Percentiles rank a stretch among this genome's conserved stretches.
Evolutionary conservation across 2,797 vertebrate species (phyloP).

Genomic region (Alca torda): DNA sequence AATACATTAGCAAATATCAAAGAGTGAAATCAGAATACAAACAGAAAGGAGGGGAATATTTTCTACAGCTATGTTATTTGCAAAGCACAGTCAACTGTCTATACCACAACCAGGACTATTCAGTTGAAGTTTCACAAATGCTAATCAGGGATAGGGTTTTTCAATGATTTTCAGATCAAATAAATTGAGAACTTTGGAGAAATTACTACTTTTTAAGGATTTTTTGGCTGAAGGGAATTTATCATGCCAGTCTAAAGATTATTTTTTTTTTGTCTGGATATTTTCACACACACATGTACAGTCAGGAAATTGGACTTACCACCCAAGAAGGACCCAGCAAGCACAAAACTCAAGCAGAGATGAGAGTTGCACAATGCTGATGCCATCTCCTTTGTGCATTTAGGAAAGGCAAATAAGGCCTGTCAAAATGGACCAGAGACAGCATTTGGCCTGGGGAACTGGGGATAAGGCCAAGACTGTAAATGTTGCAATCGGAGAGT

Average conservation of each 20-base stretch:
- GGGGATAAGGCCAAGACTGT: neutral
- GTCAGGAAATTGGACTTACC: neutral
- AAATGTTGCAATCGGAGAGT: neutral
- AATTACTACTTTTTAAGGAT: neutral
- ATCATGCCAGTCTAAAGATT: neutral
- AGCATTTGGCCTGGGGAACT: neutral
- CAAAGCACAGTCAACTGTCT: neutral
- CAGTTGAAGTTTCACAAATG: neutral
- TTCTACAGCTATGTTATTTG: neutral
- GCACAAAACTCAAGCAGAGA: neutral
- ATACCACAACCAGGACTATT: neutral
- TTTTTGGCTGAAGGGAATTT: neutral
- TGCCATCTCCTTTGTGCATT: neutral
- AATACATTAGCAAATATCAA: conserved; percentile 53
- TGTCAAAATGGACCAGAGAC: neutral
- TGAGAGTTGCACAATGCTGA: neutral
- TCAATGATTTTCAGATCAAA: neutral
- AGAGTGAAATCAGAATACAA: neutral
- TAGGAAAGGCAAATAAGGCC: neutral
- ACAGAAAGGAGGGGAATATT: neutral
- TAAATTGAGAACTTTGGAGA: neutral
- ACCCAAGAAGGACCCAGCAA: neutral
- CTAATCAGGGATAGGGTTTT: neutral
- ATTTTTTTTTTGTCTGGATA: neutral
- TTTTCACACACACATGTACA: neutral